Base-by-base conservation (phyloP, 1,140 invertebrate genomes). In the Propsilocerus akamusi region DNA sequence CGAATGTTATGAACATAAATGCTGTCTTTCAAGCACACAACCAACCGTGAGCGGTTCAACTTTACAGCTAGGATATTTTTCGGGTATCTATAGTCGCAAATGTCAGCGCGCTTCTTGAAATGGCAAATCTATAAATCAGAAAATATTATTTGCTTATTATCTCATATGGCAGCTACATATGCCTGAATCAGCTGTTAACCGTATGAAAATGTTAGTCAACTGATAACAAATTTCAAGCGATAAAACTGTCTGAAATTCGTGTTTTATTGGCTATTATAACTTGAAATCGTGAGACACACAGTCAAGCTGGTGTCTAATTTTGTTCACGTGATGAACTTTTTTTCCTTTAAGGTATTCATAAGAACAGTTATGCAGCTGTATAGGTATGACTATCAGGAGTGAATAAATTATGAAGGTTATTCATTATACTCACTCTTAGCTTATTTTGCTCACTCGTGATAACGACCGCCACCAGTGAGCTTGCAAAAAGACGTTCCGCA, bases 1-100 rank as follows among this genome's bases (percentile, higher is more conserved):
- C 87, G 77, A 58, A 99, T 97, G 70, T 97, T 97, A 70, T 99
- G 95, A 61, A 99, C 96, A 69, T 97, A 95, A 55, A 99, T 74
- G 53, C 87, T 92, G 68, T 98, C 94, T 66, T 97, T 93, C 57
- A 99, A 70, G 68, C 95, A 97, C 54, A 99, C 95, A 46, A 99
- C 83, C 61, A 99, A 71, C 59, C 96, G 76, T 58, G 81, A 80
- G 68, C 96, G 76, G 70, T 99, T 99, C 55, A 99, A 77, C 67
- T 92, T 90, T 28, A 99, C 92, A 56, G 86, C 86, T 50, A 98
- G 72, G 60, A 99, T 97, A 46, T 93, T 92, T 65, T 96, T 97
- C 2, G 88, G 86, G 65, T 98, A 99, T 63, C 88, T 94, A 71
- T 96, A 97, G 67, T 95, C 93, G 69, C 94, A 97, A 63, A 99